A percentile compares a stretch with the other conserved stretches of the same genome.
Conservation (phyloP, 2,113 vertebrate species). For the Pycnonotus jocosus region DNA sequence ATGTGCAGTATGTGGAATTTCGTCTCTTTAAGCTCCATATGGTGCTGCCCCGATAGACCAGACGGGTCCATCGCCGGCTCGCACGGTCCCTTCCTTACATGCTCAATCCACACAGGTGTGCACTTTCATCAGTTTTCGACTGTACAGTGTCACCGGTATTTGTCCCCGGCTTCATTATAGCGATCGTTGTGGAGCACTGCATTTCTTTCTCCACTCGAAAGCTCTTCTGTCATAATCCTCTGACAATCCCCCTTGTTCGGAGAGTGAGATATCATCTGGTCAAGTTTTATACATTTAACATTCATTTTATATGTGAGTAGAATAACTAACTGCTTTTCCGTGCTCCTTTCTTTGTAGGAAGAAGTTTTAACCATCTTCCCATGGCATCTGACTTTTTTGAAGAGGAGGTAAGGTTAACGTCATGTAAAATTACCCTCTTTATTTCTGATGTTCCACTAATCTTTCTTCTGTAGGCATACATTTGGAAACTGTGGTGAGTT, state of each 20-base stretch:
- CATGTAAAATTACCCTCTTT: neutral
- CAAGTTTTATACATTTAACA: neutral
- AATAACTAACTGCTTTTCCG: neutral
- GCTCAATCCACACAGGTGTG: slow-evolving; percentile 65
- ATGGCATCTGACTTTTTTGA: neutral
- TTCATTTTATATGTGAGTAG: neutral
- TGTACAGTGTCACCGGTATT: neutral
- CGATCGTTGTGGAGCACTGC: neutral
- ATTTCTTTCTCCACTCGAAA: neutral
- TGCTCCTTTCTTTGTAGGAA: neutral
- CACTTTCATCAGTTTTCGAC: slow-evolving; percentile 66
- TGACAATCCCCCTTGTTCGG: neutral
- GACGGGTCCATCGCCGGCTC: neutral
- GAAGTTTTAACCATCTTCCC: neutral
- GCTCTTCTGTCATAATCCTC: neutral
- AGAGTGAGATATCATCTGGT: neutral
- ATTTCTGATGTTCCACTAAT: neutral
- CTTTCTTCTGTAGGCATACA: neutral
- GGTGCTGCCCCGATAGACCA: neutral
- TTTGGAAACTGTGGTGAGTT: neutral
- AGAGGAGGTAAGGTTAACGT: slow-evolving; percentile 42
- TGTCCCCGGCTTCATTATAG: neutral
- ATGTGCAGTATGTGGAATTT: accelerated
- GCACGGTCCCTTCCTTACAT: slow-evolving; percentile 32
- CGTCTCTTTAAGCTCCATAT: accelerated